Evolutionary conservation across 2,113 vertebrate species (phyloP), one percentile per base, ranked within the genome.

Genomic region (Gambusia affinis): DNA sequence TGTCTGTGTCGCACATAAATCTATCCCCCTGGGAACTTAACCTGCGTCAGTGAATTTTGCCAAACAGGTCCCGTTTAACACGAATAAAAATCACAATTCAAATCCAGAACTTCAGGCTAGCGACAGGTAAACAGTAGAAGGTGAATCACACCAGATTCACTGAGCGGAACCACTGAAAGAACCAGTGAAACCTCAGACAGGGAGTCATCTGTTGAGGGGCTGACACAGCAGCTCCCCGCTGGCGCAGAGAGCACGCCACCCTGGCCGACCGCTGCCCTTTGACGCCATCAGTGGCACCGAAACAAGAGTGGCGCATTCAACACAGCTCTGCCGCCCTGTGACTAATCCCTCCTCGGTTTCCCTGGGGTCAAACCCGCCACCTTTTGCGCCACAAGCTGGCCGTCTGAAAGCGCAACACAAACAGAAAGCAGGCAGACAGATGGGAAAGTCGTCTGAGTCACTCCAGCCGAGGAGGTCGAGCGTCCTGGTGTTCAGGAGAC

Each of bases 201-300:
- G 29, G 64, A 76, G 74, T 75, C 67, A 75, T 74, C 76, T 77
- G 82, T 84, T 84, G 30, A 15, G 61, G 30, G n/a, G 70, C 82
- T 87, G 85, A 89, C 71, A 11, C 80, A 70, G 85, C 86, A 27
- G 68, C 82, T 86, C 78, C 61, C 75, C 47, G 75, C 73, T 28
- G 86, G n/a, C 87, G 78, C 91, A 84, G 88, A 91, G 78, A 85
- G 80, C 63, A 64, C 85, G 85, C 87, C 85, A 82, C 75, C 72
- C 82, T 75, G 64, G 77, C 81, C 44, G 61, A 79, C 73, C 19
- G 35, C 78, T 85, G 71, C 80, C 76, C 76, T 68, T 77, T 68
- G 72, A 79, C 80, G 70, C 76, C 63, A 72, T 64, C 76, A 54
- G 64, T 73, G 76, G 63, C 79, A 80, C 42, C 39, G 24, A 71